Base-by-base conservation (phyloP, 2,113 vertebrate genomes). In the Sturnus vulgaris region DNA sequence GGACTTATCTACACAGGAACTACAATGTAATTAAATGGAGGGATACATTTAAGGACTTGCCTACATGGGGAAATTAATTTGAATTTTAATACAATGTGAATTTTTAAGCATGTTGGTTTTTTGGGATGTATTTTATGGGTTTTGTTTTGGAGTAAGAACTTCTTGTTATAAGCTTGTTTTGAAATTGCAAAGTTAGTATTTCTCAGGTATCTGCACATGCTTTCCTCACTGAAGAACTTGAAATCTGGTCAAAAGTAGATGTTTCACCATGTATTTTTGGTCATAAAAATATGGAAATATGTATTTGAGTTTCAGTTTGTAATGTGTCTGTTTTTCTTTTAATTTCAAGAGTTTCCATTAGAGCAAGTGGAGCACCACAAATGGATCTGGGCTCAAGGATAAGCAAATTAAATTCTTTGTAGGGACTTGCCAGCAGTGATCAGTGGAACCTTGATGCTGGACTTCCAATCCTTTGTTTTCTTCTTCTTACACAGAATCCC, bases 1-100 rank as follows among this genome's bases (percentile, higher is more conserved):
- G 70, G 91, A 84, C 82, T 77, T 93, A 90, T 73, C 85, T 87
- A 7, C 59, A 39, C 63, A 95, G 75, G 92, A 92, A 40, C 69
- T 85, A 70, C 55, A 59, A 20, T 0, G 0, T 85, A 90, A 86
- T 96, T 96, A 94, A 91, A 75, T 56, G 47, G 82, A 86, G 72
- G 35, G 53, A 53, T 57, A 27, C 1, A 1, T 82, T 90, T 82
- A 80, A 88, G 79, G 35, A 39, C 63, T 70, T 82, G 63, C 30
- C 80, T 80, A 42, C 76, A 21, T 61, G 42, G 50, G 35, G 46
- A 73, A 88, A 88, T 85, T 25, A 1, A 69, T 90, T 88, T 60
- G 79, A 69, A 61, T 86, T 94, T 85, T 88, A 90, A 61, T 55
- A 59, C 39, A 12, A 63, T 73, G 50, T 66, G 79, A 83, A 69